Evolutionary conservation across 2,113 vertebrate genomes (phyloP).

Genomic region (Xiphophorus maculatus): DNA sequence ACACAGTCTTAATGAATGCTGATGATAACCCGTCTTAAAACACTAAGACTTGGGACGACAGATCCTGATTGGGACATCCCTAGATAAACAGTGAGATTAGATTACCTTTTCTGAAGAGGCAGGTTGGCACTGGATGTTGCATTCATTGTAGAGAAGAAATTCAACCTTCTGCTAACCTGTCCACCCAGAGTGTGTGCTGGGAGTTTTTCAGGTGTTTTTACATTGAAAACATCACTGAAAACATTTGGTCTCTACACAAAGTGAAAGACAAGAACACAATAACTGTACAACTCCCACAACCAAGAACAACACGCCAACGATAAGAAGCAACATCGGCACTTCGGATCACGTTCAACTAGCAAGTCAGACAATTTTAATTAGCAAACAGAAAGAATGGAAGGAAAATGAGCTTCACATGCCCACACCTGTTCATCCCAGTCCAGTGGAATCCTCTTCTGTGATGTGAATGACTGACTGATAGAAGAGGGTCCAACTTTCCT

Average conservation of each 20-base stretch:
- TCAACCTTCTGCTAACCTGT: conserved; percentile 33
- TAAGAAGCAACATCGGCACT: not conserved
- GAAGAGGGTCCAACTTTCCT: conserved; percentile 6
- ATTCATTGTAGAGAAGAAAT: conserved; percentile 66
- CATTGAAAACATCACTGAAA: conserved; percentile 23
- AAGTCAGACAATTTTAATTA: too few species aligned
- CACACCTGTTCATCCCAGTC: conserved; percentile 52
- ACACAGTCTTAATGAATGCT: too few species aligned
- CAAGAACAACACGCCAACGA: not conserved
- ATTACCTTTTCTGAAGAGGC: conserved; percentile 54
- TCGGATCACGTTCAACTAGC: not conserved
- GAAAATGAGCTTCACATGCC: not conserved
- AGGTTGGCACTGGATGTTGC: conserved; percentile 2
- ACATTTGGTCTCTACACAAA: conserved; percentile 49
- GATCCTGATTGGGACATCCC: too few species aligned
- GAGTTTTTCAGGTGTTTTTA: conserved; percentile 23
- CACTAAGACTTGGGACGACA: too few species aligned
- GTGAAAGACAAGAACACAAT: not conserved
- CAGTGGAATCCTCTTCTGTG: conserved; percentile 45
- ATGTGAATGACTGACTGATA: conserved; percentile 10
- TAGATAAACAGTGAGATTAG: too few species aligned
- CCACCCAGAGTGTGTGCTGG: conserved; percentile 15
- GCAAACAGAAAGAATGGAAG: too few species aligned
- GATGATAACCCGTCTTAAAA: too few species aligned
- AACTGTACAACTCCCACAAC: not conserved